Conservation (phyloP, 2,888 invertebrate species). For the Morpho achilles region DNA sequence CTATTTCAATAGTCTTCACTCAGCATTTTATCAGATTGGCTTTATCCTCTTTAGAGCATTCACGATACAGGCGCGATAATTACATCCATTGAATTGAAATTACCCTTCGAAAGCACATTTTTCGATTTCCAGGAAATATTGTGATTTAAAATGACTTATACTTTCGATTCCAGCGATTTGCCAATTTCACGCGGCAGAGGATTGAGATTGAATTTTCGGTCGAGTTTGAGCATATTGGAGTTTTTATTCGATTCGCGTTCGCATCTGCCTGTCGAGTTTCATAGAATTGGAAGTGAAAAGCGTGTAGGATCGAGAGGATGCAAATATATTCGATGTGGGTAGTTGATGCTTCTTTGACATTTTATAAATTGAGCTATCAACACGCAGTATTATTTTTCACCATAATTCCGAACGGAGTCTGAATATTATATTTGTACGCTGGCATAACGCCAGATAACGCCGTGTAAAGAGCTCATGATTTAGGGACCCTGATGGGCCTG, state of each 20-base stretch:
- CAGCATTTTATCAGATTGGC: neutral
- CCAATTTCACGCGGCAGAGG: constrained; percentile 1
- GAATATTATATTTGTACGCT: too few species aligned
- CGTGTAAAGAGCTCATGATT: too few species aligned
- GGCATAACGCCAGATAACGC: too few species aligned
- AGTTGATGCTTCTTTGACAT: too few species aligned
- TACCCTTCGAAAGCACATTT: constrained; percentile 14
- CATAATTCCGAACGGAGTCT: too few species aligned
- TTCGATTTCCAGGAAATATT: constrained; percentile 3
- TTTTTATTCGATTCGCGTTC: constrained; percentile 2
- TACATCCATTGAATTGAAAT: constrained; percentile 17
- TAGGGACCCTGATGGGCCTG: too few species aligned
- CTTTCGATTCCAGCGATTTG: constrained; percentile 3
- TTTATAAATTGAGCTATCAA: too few species aligned
- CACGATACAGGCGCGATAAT: constrained; percentile 15
- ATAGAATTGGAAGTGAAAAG: constrained; percentile 1
- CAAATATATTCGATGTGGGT: too few species aligned
- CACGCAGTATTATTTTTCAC: too few species aligned
- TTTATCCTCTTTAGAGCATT: constrained; percentile 3
- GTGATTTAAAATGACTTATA: constrained; percentile 3
- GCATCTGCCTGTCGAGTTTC: constrained; percentile 1
- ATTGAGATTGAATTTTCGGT: constrained; percentile 5
- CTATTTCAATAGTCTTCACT: too few species aligned
- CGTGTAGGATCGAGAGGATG: too few species aligned
- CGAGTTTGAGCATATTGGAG: neutral